Base-by-base conservation (phyloP, 2,797 vertebrate species). In the Mormyrus hasselquistii region DNA sequence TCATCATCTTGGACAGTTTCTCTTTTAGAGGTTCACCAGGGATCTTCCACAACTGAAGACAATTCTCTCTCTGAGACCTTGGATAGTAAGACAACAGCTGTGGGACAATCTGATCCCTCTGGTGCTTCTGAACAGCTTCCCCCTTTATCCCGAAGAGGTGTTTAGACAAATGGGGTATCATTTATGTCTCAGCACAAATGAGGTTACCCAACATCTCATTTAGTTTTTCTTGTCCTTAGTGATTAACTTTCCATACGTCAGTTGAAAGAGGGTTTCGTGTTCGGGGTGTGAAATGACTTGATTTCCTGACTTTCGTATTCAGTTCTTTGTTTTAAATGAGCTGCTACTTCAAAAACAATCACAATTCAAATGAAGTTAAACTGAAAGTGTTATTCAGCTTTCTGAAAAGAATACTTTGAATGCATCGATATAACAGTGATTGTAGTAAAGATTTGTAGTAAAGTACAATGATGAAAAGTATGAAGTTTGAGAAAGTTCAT, bases 1-100 rank as follows among this genome's bases (percentile, higher is more conserved):
- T 88, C 85, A 16, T 88, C 85, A 16, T 89, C 90, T 73, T 92
- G 91, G 91, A 92, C 90, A 9, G 90, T 91, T 6, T 92, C 92
- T 8, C 89, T 91, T 12, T 29, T 91, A 76, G 91, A 91, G 89
- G 90, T 89, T 34, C 91, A 90, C 85, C 88, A 91, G 76, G 90
- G 62, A 9, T 90, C 90, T 50, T 49, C 88, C 16, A n/a, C 88
- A 6, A 22, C 50, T 86, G 90, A 90, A 2, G 89, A 29, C 19
- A 89, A 89, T 25, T 50, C 34, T 4, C 19, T 47, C 49, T 82
- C 49, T 29, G 88, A 89, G 49, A 62, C 87, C 29, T 87, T 90
- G 49, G 82, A 89, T 52, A 84, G 53, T 52, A 89, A 87, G 85
- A 19, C 87, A 83, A 34, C 50, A 12, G 89, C 90, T 49, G 89